Evolutionary conservation across 1,140 invertebrate genomes (phyloP).

Genomic region (Heliconius hewitsoni): DNA sequence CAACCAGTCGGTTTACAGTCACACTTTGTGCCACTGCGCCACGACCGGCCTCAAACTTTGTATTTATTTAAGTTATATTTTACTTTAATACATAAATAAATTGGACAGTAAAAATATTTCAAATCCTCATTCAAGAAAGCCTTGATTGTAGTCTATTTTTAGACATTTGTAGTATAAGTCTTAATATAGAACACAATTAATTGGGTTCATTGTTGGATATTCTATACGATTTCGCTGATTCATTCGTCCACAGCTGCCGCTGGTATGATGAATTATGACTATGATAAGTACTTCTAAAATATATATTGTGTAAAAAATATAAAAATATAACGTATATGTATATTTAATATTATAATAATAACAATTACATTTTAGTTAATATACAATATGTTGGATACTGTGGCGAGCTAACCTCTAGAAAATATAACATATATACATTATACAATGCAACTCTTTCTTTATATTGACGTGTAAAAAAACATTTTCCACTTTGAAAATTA

Average conservation of each 20-base stretch:
- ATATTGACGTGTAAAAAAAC: not conserved
- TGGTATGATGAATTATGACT: not conserved
- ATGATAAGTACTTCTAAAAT: not conserved
- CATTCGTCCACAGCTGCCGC: slow-evolving; percentile 8
- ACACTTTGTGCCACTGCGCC: too few species aligned
- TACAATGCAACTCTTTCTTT: not conserved
- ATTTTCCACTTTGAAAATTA: not conserved
- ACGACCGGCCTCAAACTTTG: too few species aligned
- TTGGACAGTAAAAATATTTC: not conserved
- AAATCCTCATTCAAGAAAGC: slow-evolving; percentile 14
- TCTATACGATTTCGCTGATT: slow-evolving; percentile 29
- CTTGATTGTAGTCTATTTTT: slow-evolving; percentile 14
- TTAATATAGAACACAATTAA: slow-evolving; percentile 35
- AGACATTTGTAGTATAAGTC: slow-evolving; percentile 27
- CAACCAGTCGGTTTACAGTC: too few species aligned
- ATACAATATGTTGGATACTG: too few species aligned
- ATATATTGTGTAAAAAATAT: too few species aligned
- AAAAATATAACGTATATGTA: too few species aligned
- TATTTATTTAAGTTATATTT: too few species aligned
- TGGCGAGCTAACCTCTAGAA: too few species aligned
- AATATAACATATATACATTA: too few species aligned
- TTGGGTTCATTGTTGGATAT: slow-evolving; percentile 33
- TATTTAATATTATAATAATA: too few species aligned
- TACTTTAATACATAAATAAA: not conserved
- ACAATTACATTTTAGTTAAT: too few species aligned